Conservation (phyloP, 2,888 invertebrate genomes). For the Ectobius pallidus region DNA sequence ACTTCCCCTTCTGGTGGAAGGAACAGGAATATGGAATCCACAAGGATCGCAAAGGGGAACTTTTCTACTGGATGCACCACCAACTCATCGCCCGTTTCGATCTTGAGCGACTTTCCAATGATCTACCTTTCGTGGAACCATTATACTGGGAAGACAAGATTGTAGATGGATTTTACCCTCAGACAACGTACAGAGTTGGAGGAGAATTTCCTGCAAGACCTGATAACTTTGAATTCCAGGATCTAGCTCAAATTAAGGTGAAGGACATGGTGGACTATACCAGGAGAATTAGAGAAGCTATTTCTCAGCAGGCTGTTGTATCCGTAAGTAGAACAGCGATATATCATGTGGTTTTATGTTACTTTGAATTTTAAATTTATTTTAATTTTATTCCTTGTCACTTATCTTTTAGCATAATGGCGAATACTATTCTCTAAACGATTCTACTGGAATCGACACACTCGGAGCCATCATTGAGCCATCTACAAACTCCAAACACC, state of each 20-base stretch:
- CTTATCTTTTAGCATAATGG: slow-evolving; percentile 23
- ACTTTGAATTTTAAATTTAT: neutral
- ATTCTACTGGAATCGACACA: slow-evolving; percentile 35
- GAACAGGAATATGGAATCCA: slow-evolving; percentile 44
- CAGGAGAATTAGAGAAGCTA: slow-evolving; percentile 63
- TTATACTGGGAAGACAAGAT: slow-evolving; percentile 58
- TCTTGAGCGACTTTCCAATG: slow-evolving; percentile 75
- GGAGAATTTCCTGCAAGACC: slow-evolving; percentile 61
- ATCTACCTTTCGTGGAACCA: slow-evolving; percentile 67
- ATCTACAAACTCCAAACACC: slow-evolving; percentile 44
- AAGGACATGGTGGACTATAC: slow-evolving; percentile 59
- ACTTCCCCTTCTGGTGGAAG: slow-evolving; percentile 51
- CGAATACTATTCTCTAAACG: slow-evolving; percentile 31
- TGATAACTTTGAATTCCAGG: slow-evolving; percentile 57
- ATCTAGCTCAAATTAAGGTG: slow-evolving; percentile 54
- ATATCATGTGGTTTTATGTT: neutral
- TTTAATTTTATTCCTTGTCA: no score
- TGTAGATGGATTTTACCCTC: slow-evolving; percentile 59
- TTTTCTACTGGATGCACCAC: slow-evolving; percentile 49
- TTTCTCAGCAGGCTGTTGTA: slow-evolving; percentile 49
- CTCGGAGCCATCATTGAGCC: slow-evolving; percentile 53
- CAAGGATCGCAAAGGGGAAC: slow-evolving; percentile 49
- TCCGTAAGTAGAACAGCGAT: slow-evolving; percentile 37
- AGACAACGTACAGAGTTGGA: slow-evolving; percentile 62
- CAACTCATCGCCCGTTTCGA: slow-evolving; percentile 54